Percentiles rank a stretch among this genome's conserved stretches.
These are phyloP conservation scores for Antechinus stuartii DNA, from an alignment of 2,113 vertebrate genomes.

Conservation along the genomic window DNA sequence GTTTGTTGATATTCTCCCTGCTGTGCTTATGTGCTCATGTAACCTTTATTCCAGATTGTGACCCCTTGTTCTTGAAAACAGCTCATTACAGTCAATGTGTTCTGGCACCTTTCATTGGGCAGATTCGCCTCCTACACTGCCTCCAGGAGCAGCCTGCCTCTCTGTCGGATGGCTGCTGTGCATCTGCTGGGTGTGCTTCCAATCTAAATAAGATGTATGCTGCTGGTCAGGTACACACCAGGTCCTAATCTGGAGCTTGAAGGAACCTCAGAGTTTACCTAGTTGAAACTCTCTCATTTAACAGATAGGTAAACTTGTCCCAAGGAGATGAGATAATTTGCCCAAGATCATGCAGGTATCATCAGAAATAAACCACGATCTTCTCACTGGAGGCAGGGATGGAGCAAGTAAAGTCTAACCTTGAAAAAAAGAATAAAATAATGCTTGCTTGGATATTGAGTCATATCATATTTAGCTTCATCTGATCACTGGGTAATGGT, in stretches of 20 bases:
- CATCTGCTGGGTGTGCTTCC: not conserved
- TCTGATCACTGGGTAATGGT: not conserved
- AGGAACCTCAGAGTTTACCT: not conserved
- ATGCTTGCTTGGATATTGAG: not conserved
- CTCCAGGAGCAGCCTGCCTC: not conserved
- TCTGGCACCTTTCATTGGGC: not conserved
- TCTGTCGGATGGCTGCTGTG: conserved; percentile 15
- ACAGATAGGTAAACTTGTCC: not conserved
- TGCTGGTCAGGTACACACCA: not conserved
- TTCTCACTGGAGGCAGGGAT: not conserved
- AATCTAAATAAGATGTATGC: not conserved
- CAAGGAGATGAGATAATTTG: not conserved
- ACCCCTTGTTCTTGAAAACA: conserved; percentile 18
- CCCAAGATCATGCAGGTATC: not conserved
- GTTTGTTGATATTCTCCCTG: conserved; percentile 12
- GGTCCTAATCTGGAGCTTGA: not conserved
- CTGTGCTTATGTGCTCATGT: not conserved
- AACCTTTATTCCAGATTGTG: conserved; percentile 15
- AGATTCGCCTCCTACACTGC: not conserved
- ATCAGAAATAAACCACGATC: not conserved
- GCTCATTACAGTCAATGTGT: not conserved
- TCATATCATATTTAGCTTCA: not conserved
- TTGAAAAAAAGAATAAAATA: not conserved
- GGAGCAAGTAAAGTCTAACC: not conserved
- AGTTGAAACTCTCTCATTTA: not conserved